phyloP scores from a whole-genome alignment of 2,113 vertebrate species.

The Platycercus adscitus region DNA sequence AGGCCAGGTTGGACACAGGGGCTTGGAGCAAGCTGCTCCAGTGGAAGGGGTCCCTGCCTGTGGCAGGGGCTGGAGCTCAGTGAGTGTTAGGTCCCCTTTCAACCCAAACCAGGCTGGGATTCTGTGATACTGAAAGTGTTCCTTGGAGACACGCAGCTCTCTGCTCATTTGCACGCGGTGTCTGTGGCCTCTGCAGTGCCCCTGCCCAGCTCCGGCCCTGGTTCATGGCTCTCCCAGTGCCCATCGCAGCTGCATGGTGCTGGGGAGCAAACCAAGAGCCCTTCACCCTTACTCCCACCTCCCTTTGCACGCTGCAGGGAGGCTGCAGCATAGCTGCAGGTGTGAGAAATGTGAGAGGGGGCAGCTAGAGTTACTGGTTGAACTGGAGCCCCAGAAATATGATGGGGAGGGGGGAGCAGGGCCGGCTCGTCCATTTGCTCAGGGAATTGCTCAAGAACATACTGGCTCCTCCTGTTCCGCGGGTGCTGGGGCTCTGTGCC shows the following conservation, averaged over 20 bases:
- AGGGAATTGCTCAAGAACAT: slow-evolving; percentile 21
- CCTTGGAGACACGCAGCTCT: rapidly evolving
- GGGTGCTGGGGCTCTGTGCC: slow-evolving; percentile 23
- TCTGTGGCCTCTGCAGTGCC: neutral
- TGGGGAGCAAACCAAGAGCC: neutral
- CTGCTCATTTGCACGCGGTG: neutral
- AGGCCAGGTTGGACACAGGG: no score
- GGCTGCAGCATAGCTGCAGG: neutral
- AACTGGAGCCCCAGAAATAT: slow-evolving; percentile 42
- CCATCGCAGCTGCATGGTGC: rapidly evolving
- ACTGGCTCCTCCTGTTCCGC: slow-evolving; percentile 52
- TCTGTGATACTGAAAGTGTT: neutral
- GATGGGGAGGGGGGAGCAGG: neutral
- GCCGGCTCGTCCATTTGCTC: slow-evolving; percentile 19
- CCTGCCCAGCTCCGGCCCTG: rapidly evolving
- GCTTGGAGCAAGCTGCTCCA: no score
- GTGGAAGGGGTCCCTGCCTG: no score
- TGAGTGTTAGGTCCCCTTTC: neutral
- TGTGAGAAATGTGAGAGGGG: slow-evolving; percentile 49
- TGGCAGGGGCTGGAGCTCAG: no score
- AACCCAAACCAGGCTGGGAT: neutral
- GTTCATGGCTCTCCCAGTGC: neutral
- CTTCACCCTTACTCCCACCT: neutral
- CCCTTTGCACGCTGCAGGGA: neutral
- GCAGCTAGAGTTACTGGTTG: slow-evolving; percentile 15